Evolutionary conservation across 2,797 vertebrate genomes (phyloP).

Genomic region (Brotula barbata): DNA sequence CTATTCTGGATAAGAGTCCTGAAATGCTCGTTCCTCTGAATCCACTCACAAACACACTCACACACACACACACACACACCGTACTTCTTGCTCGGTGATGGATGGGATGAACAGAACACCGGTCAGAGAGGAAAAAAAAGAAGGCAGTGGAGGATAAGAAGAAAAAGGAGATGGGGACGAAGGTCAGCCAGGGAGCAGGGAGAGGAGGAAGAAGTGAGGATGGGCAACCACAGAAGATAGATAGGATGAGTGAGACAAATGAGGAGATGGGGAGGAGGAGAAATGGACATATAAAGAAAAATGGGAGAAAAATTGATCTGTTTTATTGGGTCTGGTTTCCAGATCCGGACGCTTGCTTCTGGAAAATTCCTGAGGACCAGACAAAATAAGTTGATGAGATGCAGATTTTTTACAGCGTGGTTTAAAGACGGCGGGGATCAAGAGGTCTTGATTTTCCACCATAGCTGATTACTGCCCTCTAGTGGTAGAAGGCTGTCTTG

Average conservation of each 20-base stretch:
- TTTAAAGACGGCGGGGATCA: too few species aligned
- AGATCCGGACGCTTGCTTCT: too few species aligned
- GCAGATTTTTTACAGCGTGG: too few species aligned
- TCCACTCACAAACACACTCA: constrained; percentile 9
- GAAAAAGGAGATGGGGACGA: neutral
- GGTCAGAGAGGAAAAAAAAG: neutral
- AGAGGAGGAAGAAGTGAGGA: neutral
- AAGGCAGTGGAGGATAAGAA: neutral
- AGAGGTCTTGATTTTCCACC: neutral
- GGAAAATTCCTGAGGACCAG: too few species aligned
- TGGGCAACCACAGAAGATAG: neutral
- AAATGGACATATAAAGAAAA: too few species aligned
- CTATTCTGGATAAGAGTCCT: neutral
- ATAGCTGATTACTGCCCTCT: constrained; percentile 66
- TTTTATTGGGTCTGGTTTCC: too few species aligned
- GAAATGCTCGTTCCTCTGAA: neutral
- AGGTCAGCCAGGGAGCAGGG: neutral
- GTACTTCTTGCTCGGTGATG: constrained; percentile 30
- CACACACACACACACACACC: constrained; percentile 11
- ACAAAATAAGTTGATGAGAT: too few species aligned
- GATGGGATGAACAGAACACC: constrained; percentile 33
- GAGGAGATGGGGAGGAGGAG: neutral
- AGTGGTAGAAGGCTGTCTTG: too few species aligned
- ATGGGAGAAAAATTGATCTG: neutral
- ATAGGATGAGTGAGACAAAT: neutral